Evolutionary conservation across 1,140 invertebrate genomes (phyloP), one percentile per base, ranked within the genome.

Genomic region (Lasaia peninsularis): DNA sequence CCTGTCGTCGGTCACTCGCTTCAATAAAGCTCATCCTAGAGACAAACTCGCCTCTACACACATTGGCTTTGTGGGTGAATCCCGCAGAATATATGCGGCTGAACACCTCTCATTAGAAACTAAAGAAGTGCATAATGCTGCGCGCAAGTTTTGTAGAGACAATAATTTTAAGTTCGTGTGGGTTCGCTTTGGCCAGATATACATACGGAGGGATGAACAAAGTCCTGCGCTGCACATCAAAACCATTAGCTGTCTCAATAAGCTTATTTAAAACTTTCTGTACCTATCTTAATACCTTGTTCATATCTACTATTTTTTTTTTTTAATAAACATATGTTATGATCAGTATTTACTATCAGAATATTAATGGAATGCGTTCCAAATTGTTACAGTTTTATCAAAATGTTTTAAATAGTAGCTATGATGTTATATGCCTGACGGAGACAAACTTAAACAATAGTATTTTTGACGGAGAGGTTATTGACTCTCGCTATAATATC

Each of bases 401-500:
- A 1, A 68, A 67, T 52, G 8, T 53, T 10, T 11, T 71, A 16
- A 63, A 37, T 35, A 20, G 31, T 31, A 58, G 62, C 52, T 71
- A 62, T 44, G 65, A 68, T 50, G 18, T 68, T 7, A 37, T 65
- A 14, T 65, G 56, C 34, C 32, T 68, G 1, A 68, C 63, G 2
- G 61, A 62, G 62, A 67, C 60, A 8, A 67, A 67, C 49, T 34
- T 67, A 0, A 63, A 65, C 52, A n/a, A 11, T 14, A 52, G 44
- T 48, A 53, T 71, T 1, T 57, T 49, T 54, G 55, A 58, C 35
- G 12, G 24, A 20, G 69, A 71, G 56, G 12, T 65, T 12, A 37
- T 65, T 34, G 52, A 63, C 48, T 28, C n/a, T 8, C 44, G 63
- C 11, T 67, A 53, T 32, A 50, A 35, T 50, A 31, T 71, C 16